Evolutionary conservation across 1,140 invertebrate genomes (phyloP).

Genomic region (Dufourea novaeangliae): DNA sequence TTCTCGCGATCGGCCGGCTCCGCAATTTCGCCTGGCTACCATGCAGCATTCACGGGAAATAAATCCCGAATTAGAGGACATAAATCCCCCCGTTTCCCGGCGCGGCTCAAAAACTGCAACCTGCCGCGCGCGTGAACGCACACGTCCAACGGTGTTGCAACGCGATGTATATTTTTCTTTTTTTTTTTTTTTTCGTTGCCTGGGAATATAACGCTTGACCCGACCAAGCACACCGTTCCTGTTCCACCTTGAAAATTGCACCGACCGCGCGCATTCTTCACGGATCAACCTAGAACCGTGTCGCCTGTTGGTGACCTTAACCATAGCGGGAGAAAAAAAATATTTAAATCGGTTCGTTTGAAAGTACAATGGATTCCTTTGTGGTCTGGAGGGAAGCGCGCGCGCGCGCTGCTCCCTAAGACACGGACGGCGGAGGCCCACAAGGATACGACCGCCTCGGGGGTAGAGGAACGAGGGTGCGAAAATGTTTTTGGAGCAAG

Average conservation of each 20-base stretch:
- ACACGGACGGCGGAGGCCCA: neutral
- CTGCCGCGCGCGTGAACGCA: too few species aligned
- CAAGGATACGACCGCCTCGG: constrained; percentile 15
- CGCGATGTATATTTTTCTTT: too few species aligned
- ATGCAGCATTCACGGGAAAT: neutral
- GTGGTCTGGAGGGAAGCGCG: constrained; percentile 43
- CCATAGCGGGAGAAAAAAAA: constrained; percentile 30
- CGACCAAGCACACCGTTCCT: neutral
- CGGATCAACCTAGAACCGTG: constrained; percentile 21
- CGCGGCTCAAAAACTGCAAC: constrained; percentile 11
- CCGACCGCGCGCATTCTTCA: constrained; percentile 6
- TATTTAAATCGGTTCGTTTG: constrained; percentile 41
- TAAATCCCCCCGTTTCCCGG: neutral
- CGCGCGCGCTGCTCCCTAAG: neutral
- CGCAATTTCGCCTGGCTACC: constrained; percentile 18
- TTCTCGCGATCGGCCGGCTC: neutral
- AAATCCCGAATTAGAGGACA: constrained; percentile 31
- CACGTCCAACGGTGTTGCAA: neutral
- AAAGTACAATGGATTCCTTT: constrained; percentile 52
- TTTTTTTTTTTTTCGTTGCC: too few species aligned
- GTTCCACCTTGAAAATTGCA: constrained; percentile 15
- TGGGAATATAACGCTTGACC: too few species aligned
- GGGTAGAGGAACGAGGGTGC: constrained; percentile 30
- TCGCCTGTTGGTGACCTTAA: constrained; percentile 32
- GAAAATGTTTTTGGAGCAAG: constrained; percentile 77